Percentiles rank a stretch among this genome's conserved stretches.
phyloP scores from a whole-genome alignment of 2,888 invertebrate species.

The Actias luna region DNA sequence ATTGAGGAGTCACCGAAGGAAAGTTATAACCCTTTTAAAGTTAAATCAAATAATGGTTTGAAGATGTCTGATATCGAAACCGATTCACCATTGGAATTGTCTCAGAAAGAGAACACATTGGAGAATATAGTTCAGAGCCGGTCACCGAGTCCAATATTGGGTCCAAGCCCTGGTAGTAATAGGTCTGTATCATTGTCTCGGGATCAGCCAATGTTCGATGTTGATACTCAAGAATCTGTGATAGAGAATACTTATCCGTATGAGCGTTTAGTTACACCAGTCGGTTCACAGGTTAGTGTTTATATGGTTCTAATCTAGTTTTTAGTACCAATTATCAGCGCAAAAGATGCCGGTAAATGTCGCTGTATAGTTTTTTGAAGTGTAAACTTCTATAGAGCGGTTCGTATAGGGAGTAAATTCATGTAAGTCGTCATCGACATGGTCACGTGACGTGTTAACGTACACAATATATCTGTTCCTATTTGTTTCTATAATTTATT shows the following conservation, averaged over 20 bases:
- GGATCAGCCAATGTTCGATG: conserved; percentile 32
- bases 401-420: too few species aligned
- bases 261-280: conserved; percentile 57
- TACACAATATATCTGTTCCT: too few species aligned
- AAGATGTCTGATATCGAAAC: conserved; percentile 31
- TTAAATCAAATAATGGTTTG: conserved; percentile 26
- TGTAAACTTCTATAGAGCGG: too few species aligned
- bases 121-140: conserved; percentile 45
- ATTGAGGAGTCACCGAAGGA: conserved; percentile 48
- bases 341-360: too few species aligned
- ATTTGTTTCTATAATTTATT: too few species aligned
- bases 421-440: too few species aligned
- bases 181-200: conserved; percentile 36
- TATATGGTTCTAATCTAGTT: background rate
- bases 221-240: conserved; percentile 53
- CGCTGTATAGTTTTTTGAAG: too few species aligned
- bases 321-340: background rate
- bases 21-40: conserved; percentile 44
- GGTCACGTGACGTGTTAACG: too few species aligned
- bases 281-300: conserved; percentile 58
- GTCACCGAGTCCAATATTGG: conserved; percentile 53
- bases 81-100: conserved; percentile 37
- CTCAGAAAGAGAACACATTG: conserved; percentile 63
- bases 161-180: conserved; percentile 47
- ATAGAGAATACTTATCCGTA: conserved; percentile 69